Percentiles rank a stretch among this genome's conserved stretches.
phyloP scores from a whole-genome alignment of 64 coral and sea anemone genomes.

The Pocillopora damicornis region DNA sequence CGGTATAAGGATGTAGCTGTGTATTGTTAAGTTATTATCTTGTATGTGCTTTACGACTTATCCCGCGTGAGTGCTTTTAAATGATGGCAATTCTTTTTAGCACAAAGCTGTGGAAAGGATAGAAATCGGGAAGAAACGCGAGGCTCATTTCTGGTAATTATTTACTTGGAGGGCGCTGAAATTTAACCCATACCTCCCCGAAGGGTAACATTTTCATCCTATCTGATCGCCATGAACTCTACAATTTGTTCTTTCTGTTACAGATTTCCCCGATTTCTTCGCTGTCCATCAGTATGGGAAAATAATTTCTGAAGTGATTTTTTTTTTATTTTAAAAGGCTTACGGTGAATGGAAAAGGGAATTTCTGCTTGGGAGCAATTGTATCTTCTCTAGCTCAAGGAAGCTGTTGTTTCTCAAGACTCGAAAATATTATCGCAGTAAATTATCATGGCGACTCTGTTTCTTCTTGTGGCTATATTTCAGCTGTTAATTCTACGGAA shows the following conservation, averaged over 20 bases:
- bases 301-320: not conserved
- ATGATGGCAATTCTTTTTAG: not conserved
- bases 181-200: not conserved
- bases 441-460: slow-evolving; percentile 31
- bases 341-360: not conserved
- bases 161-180: not conserved
- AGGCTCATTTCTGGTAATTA: not conserved
- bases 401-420: not conserved
- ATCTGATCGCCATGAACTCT: not conserved
- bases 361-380: not conserved
- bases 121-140: not conserved
- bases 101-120: not conserved
- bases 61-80: not conserved
- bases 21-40: not conserved
- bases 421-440: not conserved
- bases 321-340: not conserved
- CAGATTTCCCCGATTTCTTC: not conserved
- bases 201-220: not conserved
- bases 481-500: slow-evolving; percentile 7
- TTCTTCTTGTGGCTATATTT: slow-evolving; percentile 15
- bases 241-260: not conserved
- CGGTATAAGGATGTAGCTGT: not conserved
- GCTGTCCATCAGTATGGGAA: not conserved
- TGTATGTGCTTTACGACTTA: not conserved
- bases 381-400: not conserved